Percentiles rank a stretch among this genome's conserved stretches.
phyloP scores from a whole-genome alignment of 2,113 vertebrate species.

The Ptychochromis oligacanthus region DNA sequence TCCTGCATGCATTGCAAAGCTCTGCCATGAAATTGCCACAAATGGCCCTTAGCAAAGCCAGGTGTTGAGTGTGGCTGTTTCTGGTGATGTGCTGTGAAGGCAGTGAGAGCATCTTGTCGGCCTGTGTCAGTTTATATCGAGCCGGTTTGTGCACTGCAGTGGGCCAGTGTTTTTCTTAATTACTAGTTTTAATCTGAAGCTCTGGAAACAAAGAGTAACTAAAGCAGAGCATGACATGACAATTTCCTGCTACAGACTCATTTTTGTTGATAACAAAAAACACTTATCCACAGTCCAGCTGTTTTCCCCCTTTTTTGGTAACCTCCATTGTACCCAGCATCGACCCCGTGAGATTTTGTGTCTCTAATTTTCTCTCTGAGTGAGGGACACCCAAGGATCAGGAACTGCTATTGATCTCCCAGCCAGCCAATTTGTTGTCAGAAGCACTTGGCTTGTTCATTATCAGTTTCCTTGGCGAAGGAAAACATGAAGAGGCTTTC shows the following conservation, averaged over 20 bases:
- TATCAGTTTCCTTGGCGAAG: constrained; percentile 43
- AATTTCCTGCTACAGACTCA: background rate
- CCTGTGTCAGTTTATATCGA: background rate
- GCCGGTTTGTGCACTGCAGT: background rate
- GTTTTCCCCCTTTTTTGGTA: background rate
- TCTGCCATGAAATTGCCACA: background rate
- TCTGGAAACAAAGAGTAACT: background rate
- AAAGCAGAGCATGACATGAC: background rate
- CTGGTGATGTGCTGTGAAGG: constrained; percentile 1
- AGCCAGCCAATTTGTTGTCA: constrained; percentile 45
- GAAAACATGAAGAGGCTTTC: constrained; percentile 47
- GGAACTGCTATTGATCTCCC: constrained; percentile 53
- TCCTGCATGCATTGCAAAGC: background rate
- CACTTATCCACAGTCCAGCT: background rate
- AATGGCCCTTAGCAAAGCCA: background rate
- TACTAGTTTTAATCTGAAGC: constrained; percentile 8
- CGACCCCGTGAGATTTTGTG: background rate
- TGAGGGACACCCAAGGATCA: constrained; percentile 41
- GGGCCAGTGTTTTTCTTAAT: background rate
- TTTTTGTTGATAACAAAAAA: background rate
- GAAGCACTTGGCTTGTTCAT: constrained; percentile 43
- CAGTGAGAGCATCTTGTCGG: constrained; percentile 15
- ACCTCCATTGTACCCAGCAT: background rate
- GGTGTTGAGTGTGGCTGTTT: background rate
- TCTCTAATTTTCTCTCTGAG: constrained; percentile 10